Conservation (phyloP, 2,113 vertebrate genomes). For the Lonchura striata region DNA sequence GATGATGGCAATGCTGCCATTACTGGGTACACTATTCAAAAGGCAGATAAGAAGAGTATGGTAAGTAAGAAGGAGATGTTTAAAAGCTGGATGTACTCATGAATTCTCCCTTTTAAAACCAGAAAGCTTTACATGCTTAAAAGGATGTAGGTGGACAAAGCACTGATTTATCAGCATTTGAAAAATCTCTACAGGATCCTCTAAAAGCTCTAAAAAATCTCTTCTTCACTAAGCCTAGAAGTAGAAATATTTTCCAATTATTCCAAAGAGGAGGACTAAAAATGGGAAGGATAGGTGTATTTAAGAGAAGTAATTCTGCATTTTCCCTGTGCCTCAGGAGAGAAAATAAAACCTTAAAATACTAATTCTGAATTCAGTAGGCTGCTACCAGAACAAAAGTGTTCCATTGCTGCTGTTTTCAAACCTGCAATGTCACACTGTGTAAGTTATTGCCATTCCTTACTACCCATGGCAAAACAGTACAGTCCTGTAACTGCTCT, state of each 20-base stretch:
- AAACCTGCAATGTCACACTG: background rate
- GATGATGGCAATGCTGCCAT: slow-evolving; percentile 93
- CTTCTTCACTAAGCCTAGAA: background rate
- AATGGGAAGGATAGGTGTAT: background rate
- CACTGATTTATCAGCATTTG: background rate
- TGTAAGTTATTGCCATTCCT: background rate
- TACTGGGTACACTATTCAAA: slow-evolving; percentile 96
- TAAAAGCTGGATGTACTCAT: background rate
- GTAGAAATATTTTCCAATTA: background rate
- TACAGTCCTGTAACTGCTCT: background rate
- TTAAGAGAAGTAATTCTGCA: background rate
- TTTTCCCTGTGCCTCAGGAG: background rate
- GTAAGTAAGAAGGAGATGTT: slow-evolving; percentile 64
- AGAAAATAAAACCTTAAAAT: background rate
- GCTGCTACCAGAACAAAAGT: background rate
- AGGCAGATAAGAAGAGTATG: slow-evolving; percentile 99
- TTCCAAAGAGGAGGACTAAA: background rate
- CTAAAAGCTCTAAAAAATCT: background rate
- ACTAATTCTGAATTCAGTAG: background rate
- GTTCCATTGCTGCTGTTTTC: background rate
- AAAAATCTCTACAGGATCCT: background rate
- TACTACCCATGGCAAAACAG: background rate
- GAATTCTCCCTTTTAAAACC: background rate
- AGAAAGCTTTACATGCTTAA: background rate
- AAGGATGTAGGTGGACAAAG: background rate